These are phyloP conservation scores for Brenthis daphne DNA, from an alignment of 2,888 invertebrate genomes.

Conservation along the genomic window DNA sequence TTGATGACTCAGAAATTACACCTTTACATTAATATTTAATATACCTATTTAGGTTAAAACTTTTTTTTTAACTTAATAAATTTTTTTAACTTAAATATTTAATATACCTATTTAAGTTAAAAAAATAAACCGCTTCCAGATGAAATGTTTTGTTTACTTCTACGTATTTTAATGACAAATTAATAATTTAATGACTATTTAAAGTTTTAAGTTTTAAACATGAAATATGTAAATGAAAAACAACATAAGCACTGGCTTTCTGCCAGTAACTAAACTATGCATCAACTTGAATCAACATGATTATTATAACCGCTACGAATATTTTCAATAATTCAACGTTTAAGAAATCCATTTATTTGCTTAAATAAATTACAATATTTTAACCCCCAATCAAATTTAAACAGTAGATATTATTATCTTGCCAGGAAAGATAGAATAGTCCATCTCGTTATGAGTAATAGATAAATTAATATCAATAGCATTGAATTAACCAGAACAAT, in stretches of 20 bases:
- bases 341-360: conserved; percentile 5
- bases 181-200: no score
- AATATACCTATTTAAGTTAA: no score
- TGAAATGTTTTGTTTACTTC: no score
- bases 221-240: no score
- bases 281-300: conserved; percentile 17
- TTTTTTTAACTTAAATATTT: no score
- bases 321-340: background rate
- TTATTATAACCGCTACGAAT: conserved; percentile 14
- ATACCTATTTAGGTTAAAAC: no score
- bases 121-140: no score
- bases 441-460: conserved; percentile 3
- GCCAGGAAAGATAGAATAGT: background rate
- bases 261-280: conserved; percentile 13
- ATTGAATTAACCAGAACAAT: background rate
- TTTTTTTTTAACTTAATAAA: no score
- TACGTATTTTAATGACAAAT: no score
- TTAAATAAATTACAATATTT: background rate
- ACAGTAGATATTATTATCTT: conserved; percentile 5
- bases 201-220: no score
- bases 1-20: no score
- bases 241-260: background rate
- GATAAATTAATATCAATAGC: background rate
- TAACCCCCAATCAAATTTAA: background rate
- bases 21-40: no score